These are phyloP conservation scores for Pterocles orientalis DNA, from an alignment of 2,113 vertebrate genomes.

Conservation along the genomic window DNA sequence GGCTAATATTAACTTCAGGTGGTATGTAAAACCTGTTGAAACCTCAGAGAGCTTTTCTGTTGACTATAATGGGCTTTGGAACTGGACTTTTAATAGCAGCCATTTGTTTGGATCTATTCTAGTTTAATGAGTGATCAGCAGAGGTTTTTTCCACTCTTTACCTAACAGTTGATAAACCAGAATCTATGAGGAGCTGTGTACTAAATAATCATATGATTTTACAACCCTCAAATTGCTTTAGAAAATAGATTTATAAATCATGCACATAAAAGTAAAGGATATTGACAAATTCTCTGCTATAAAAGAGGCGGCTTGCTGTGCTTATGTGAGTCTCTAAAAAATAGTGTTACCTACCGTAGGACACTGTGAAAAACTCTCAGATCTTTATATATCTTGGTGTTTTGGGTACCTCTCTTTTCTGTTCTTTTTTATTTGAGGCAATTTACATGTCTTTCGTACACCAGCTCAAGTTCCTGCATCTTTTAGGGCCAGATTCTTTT, in stretches of 20 bases:
- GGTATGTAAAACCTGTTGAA: not conserved
- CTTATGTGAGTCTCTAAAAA: conserved; percentile 12
- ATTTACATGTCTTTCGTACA: not conserved
- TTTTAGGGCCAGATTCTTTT: not conserved
- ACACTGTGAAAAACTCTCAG: not conserved
- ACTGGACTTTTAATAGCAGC: conserved; percentile 3
- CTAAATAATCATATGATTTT: conserved; percentile 32
- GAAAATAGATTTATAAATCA: conserved; percentile 43
- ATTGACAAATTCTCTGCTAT: conserved; percentile 24
- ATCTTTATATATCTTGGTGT: not conserved
- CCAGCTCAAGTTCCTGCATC: not conserved
- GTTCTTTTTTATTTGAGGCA: not conserved
- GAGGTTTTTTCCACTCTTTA: conserved; percentile 15
- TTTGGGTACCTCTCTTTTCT: not conserved
- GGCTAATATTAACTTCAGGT: not conserved
- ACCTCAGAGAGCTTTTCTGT: not conserved
- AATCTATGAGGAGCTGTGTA: not conserved
- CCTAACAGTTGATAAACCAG: conserved; percentile 23
- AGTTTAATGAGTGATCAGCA: conserved; percentile 50
- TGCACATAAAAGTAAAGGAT: not conserved
- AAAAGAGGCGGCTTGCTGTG: not conserved
- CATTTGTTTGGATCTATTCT: conserved; percentile 28
- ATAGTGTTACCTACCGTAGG: not conserved
- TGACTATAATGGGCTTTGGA: conserved; percentile 2
- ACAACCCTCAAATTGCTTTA: conserved; percentile 18